Percentiles rank a stretch among this genome's conserved stretches.
phyloP scores from a whole-genome alignment of 64 coral and sea anemone species.

The Montipora foliosa region DNA sequence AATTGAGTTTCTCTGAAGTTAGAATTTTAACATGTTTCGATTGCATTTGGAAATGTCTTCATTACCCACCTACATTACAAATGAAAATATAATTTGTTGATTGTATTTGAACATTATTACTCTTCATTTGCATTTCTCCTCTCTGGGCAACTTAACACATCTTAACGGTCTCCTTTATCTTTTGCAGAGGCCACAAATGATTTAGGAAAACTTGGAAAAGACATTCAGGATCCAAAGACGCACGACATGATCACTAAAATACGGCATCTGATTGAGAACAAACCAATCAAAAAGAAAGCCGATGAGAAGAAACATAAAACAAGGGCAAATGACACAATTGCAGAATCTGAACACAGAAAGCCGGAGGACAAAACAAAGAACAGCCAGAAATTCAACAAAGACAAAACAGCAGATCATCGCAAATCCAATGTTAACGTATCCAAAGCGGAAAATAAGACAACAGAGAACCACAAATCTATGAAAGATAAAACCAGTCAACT shows the following conservation, averaged over 20 bases:
- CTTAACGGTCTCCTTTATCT: background rate
- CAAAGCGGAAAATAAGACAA: background rate
- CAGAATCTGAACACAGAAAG: background rate
- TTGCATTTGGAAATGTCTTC: too few relatives aligned
- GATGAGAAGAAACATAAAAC: background rate
- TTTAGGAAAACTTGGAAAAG: constrained; percentile 56
- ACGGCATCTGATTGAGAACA: constrained; percentile 41
- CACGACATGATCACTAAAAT: constrained; percentile 64
- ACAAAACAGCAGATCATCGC: background rate
- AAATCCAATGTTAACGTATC: background rate
- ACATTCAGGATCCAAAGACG: constrained; percentile 8
- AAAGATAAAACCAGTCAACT: background rate
- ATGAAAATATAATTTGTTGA: too few relatives aligned
- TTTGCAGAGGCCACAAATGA: constrained; percentile 43
- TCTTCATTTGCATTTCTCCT: too few relatives aligned
- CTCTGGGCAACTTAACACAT: background rate
- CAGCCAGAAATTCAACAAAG: background rate
- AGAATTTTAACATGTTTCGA: too few relatives aligned
- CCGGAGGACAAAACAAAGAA: background rate
- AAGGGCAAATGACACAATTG: background rate
- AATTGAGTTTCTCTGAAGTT: too few relatives aligned
- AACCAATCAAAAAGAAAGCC: background rate
- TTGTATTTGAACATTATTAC: too few relatives aligned
- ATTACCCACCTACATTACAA: too few relatives aligned
- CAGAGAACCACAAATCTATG: background rate